A percentile compares a stretch with the other conserved stretches of the same genome.
phyloP scores from a whole-genome alignment of 2,113 vertebrate species.

The Nannobrachium achirus region DNA sequence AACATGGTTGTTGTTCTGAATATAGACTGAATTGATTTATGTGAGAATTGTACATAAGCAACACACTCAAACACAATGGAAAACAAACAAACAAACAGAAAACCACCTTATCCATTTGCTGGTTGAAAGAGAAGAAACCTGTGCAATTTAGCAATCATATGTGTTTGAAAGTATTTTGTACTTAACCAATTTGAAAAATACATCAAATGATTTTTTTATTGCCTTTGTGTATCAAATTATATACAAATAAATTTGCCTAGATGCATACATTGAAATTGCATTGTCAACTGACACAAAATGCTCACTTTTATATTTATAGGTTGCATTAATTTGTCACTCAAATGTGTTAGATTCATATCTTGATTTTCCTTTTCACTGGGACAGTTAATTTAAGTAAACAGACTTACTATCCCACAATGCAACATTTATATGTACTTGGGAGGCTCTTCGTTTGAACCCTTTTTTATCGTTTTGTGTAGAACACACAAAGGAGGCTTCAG shows the following conservation, averaged over 20 bases:
- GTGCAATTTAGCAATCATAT: constrained; percentile 58
- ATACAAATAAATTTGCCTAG: no score
- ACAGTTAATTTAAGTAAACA: no score
- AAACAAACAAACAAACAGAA: constrained; percentile 34
- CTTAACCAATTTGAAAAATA: constrained; percentile 58
- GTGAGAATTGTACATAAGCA: constrained; percentile 10
- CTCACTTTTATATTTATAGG: no score
- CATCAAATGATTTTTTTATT: background rate
- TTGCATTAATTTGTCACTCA: no score
- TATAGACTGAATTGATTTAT: constrained; percentile 8
- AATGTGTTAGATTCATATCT: no score
- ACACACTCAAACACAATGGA: constrained; percentile 32
- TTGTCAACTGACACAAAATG: no score
- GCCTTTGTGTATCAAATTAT: no score
- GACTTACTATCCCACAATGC: background rate
- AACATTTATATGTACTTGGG: background rate
- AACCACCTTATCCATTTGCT: constrained; percentile 52
- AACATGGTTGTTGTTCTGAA: background rate
- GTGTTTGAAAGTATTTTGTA: constrained; percentile 58
- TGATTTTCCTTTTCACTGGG: no score
- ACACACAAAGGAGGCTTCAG: constrained; percentile 46
- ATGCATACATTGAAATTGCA: no score
- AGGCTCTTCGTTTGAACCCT: constrained; percentile 11
- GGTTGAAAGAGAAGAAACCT: constrained; percentile 68
- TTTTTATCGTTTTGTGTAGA: constrained; percentile 21